These are phyloP conservation scores for Bombyx mori DNA, from an alignment of 1,140 invertebrate species.

Conservation along the genomic window ASM3026992v2 NC_085116.1:8552501-8553000, in stretches of 20 bases:
- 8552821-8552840: too few relatives aligned
- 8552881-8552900: not conserved
- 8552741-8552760: too few relatives aligned
- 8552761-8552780: too few relatives aligned
- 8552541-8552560: conserved; percentile 29
- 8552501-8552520: conserved; percentile 25
- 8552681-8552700: too few relatives aligned
- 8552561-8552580: conserved; percentile 39
- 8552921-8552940: conserved; percentile 3
- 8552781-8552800: too few relatives aligned
- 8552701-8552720: too few relatives aligned
- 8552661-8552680: too few relatives aligned
- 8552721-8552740: too few relatives aligned
- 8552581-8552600: conserved; percentile 32
- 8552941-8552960: conserved; percentile 11
- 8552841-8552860: not conserved
- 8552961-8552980: conserved; percentile 32
- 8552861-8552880: not conserved
- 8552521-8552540: conserved; percentile 24
- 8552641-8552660: too few relatives aligned
- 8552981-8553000: conserved; percentile 36
- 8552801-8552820: too few relatives aligned
- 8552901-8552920: not conserved
- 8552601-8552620: conserved; percentile 40
- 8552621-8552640: conserved; percentile 14